Evolutionary conservation across 2,113 vertebrate species (phyloP).

Genomic region (Ploceus nigricollis): DNA sequence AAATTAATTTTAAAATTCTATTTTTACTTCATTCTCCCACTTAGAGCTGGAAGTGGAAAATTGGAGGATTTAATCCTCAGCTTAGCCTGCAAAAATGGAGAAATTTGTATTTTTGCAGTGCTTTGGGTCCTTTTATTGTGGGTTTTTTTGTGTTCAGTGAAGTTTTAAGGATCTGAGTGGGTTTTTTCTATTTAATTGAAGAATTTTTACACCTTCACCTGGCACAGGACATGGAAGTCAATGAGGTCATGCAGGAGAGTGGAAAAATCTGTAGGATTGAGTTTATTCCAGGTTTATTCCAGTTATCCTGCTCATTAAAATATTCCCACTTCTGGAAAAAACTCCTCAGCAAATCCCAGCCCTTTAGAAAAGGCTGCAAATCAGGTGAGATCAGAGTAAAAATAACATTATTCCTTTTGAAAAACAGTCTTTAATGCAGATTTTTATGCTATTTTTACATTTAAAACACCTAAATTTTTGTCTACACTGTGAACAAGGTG

Average conservation of each 20-base stretch:
- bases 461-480: background rate
- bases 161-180: background rate
- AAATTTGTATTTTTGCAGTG: background rate
- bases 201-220: background rate
- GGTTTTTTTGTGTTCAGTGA: background rate
- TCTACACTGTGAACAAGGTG: rapidly evolving
- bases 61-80: background rate
- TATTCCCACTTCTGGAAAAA: background rate
- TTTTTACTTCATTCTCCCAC: background rate
- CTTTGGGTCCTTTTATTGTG: background rate
- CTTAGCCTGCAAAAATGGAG: background rate
- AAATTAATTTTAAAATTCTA: too few species aligned
- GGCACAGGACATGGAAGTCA: background rate
- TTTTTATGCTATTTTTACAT: background rate
- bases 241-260: background rate
- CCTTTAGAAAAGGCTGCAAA: background rate
- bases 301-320: background rate
- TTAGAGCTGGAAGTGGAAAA: background rate
- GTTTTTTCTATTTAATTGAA: background rate
- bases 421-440: background rate
- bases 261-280: background rate
- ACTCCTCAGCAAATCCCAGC: background rate
- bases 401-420: background rate
- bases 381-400: background rate
- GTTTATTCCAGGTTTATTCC: background rate